Percentiles rank a stretch among this genome's conserved stretches.
Evolutionary conservation across 2,113 vertebrate species (phyloP).

Genomic region (Ptyas mucosa): DNA sequence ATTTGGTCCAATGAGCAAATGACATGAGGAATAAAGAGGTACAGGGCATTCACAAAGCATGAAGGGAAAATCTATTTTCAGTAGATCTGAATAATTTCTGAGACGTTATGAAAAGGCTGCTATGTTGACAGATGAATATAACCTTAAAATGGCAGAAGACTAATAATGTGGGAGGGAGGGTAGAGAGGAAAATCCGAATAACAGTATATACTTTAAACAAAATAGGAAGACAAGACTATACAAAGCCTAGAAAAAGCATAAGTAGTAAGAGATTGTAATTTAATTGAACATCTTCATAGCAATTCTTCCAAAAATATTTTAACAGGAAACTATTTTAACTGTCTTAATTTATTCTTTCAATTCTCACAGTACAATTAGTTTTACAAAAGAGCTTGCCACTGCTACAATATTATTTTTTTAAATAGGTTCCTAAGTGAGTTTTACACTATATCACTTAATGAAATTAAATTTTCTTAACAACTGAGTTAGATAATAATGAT

Average conservation of each 20-base stretch:
- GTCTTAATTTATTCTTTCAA: neutral
- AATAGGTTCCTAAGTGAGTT: neutral
- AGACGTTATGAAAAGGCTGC: neutral
- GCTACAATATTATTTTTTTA: neutral
- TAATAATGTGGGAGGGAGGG: neutral
- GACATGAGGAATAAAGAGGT: neutral
- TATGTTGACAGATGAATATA: neutral
- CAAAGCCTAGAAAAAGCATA: neutral
- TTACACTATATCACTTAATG: neutral
- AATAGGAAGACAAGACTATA: neutral
- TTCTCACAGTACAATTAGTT: neutral
- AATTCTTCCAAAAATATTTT: neutral
- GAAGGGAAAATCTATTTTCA: neutral
- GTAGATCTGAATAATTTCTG: neutral
- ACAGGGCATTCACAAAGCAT: neutral
- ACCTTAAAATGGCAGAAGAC: neutral
- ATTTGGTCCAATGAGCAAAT: neutral
- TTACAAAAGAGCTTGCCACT: constrained; percentile 1
- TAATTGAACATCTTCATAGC: neutral
- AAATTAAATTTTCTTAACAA: neutral
- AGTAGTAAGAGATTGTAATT: neutral
- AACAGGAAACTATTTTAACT: neutral
- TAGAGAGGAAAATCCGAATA: neutral
- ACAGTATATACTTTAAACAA: neutral
- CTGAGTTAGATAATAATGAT: neutral